Base-by-base conservation (phyloP, 2,888 invertebrate genomes). In the Ashinkailepas kermadecensis region DNA sequence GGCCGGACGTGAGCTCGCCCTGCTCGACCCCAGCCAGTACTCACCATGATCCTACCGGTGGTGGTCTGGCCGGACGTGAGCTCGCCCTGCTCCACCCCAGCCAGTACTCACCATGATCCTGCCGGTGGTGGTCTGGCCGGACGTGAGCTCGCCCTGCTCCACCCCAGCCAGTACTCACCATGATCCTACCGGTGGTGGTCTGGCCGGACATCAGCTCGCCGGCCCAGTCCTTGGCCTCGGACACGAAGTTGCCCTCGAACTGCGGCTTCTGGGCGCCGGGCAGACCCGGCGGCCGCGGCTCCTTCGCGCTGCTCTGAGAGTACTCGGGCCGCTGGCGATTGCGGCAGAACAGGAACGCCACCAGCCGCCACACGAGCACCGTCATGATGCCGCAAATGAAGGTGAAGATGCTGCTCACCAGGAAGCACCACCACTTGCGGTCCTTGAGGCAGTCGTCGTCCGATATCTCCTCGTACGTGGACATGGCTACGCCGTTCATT, bases 151-250 rank as follows among this genome's bases (percentile, higher is more conserved):
- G 4, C 39, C 39, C 39, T 39, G 39, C 39, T 39, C 39, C 39
- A 39, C 39, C 39, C 39, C 39, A 39, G 39, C 39, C 39, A 39
- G 59, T 59, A 92, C 94, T 93, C 88, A 96, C 96, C 92, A 98
- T 92, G 89, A 98, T 97, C 88, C 99, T 92, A 88, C 99, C 99
- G 87, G 99, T 99, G 89, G 98, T 97, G 88, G 98, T 98, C 91
- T 99, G 99, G 88, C 99, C 99, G 88, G 99, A 99, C 89, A 99
- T 99, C 88, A 99, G 94, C 90, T 99, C 99, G 89, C 99, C 99
- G 88, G 99, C 99, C 99, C 99, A 99, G 91, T 99, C 99, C 91
- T 99, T 99, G 88, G 99, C 99, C 92, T 99, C 99, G 89, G 99
- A 99, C 95, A 99, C 96, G 93, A 99, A 99, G 87, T 98, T 99